A percentile compares a stretch with the other conserved stretches of the same genome.
phyloP scores from a whole-genome alignment of 2,113 vertebrate genomes.

The Anhinga rufa region DNA sequence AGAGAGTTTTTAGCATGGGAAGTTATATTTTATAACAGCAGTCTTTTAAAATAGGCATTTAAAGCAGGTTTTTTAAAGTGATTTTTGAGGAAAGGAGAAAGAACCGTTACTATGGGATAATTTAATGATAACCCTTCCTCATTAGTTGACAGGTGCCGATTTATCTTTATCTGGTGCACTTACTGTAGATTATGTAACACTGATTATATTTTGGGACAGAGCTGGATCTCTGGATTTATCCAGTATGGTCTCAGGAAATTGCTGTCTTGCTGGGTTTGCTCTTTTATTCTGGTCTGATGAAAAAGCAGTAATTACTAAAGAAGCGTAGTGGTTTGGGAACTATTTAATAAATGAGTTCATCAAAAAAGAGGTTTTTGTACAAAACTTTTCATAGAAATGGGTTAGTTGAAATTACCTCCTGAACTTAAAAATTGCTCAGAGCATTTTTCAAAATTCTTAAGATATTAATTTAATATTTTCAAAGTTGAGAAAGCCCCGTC shows the following conservation, averaged over 20 bases:
- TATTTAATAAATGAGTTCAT: background rate
- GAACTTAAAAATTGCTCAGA: background rate
- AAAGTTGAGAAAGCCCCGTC: background rate
- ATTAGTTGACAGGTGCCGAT: conserved; percentile 21
- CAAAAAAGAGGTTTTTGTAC: background rate
- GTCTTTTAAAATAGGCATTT: background rate
- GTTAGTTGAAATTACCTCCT: background rate
- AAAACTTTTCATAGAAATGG: background rate
- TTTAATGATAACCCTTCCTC: conserved; percentile 1
- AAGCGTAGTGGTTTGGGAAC: background rate
- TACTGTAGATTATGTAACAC: background rate
- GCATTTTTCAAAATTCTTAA: background rate
- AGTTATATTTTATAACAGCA: background rate
- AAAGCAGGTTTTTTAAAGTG: background rate
- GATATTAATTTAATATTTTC: background rate
- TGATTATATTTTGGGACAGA: background rate
- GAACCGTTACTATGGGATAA: background rate
- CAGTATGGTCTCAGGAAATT: background rate
- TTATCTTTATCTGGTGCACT: background rate
- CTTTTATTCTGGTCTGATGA: background rate
- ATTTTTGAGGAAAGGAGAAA: conserved; percentile 1
- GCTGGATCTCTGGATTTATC: conserved; percentile 15
- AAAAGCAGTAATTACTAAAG: background rate
- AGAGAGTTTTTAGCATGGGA: background rate
- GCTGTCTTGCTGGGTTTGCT: background rate